A percentile compares a stretch with the other conserved stretches of the same genome.
These are phyloP conservation scores for Myotis myotis DNA, from an alignment of 2,797 vertebrate species.

Conservation along the genomic window DNA sequence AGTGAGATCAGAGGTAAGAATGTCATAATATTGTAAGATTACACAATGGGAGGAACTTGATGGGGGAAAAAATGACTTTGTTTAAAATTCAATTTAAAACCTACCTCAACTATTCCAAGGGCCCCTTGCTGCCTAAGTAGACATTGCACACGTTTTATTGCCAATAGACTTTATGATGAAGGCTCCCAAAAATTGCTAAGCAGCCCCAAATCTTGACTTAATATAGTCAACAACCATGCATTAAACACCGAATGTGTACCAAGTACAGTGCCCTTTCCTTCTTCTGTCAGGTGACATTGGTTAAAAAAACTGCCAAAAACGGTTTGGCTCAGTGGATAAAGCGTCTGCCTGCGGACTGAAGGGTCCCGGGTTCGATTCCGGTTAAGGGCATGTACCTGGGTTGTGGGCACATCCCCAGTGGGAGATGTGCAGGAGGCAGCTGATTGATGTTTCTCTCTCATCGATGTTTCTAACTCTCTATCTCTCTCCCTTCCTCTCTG, in stretches of 20 bases:
- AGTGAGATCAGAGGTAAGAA: slow-evolving; percentile 13
- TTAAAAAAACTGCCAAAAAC: neutral
- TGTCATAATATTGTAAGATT: slow-evolving; percentile 6
- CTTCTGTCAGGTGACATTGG: neutral
- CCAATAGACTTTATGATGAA: neutral
- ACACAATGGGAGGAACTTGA: slow-evolving; percentile 7
- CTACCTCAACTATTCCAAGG: neutral
- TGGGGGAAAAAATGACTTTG: neutral
- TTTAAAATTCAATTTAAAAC: slow-evolving; percentile 42
- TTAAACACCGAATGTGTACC: neutral
- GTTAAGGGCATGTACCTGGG: no score
- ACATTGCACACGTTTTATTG: neutral
- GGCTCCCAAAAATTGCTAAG: neutral
- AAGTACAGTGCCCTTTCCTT: neutral
- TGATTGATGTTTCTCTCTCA: no score
- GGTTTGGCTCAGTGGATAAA: no score
- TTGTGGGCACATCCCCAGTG: no score
- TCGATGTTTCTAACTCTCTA: no score
- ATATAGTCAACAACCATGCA: neutral
- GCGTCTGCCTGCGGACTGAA: no score
- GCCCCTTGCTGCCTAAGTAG: neutral
- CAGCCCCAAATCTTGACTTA: neutral
- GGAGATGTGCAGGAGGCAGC: no score
- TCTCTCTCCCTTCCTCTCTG: no score
- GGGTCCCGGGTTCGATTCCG: no score